Evolutionary conservation across 1,140 invertebrate species (phyloP), one percentile per base, ranked within the genome.

Genomic region (Microplitis mediator): DNA sequence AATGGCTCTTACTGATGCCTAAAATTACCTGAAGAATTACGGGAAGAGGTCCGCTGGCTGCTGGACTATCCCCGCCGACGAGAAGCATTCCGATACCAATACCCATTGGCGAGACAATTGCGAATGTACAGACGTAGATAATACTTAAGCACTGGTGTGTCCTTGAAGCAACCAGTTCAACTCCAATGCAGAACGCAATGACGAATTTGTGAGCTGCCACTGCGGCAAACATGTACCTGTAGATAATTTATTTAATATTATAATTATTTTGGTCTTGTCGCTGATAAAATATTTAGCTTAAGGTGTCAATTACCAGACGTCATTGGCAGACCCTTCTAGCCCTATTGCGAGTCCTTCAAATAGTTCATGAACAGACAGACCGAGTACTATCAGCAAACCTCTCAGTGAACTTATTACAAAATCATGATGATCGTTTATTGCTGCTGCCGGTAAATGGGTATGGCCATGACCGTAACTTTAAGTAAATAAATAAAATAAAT

Each of bases 321-420:
- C 88, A 2, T 85, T 82, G 4, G 91, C 84, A 8, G 90, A 89
- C 16, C 88, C 87, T 83, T 96, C 95, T 23, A 97, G 87, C 8
- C 95, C 95, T 69, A 97, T 93, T 23, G 95, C 93, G 69, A 97
- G 89, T 34, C 96, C 96, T 89, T 98, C 96, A 79, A 98, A 96
- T 0, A 97, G 87, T 76, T 96, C 95, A 81, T 98, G 96, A 66
- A 97, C 91, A 4, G 95, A 96, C 9, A 98, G 87, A 1, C 96
- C 96, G 31, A 96, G 85, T 0, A 97, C 93, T 68, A 97, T 92
- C 58, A 96, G 86, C 14, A 95, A 82, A 31, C 94, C 92, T 70
- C 93, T 86, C 6, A 96, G 84, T 9, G 92, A 91, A 56, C 91
- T 89, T 32, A 92, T 89, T 23, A 92, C 86, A 60, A 90, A 88